Conservation (phyloP, 2,888 invertebrate genomes). For the Sinelater perroti region DNA sequence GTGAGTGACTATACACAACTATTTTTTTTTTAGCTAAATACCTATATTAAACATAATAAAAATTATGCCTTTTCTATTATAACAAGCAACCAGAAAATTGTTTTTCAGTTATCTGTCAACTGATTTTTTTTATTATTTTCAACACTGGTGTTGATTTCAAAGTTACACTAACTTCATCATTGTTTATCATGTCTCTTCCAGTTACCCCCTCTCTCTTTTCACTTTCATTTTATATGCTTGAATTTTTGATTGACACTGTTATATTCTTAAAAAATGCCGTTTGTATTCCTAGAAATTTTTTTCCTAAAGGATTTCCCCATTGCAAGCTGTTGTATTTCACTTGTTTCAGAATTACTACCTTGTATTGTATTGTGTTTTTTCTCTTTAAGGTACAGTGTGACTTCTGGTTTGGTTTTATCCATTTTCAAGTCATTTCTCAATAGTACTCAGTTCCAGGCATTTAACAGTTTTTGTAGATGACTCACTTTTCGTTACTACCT, state of each 20-base stretch:
- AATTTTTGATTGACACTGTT: not conserved
- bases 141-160: not conserved
- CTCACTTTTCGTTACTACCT: not conserved
- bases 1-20: no score
- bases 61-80: no score
- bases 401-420: not conserved
- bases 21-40: no score
- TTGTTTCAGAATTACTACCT: not conserved
- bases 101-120: no score
- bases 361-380: not conserved
- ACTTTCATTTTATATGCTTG: not conserved
- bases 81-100: no score
- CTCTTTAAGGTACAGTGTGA: not conserved
- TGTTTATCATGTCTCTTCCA: not conserved
- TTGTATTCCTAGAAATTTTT: not conserved
- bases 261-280: not conserved
- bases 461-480: not conserved
- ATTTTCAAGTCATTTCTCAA: not conserved
- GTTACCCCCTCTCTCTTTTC: not conserved
- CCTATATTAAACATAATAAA: no score
- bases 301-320: not conserved
- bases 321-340: not conserved
- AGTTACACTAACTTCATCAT: not conserved
- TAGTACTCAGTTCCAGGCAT: not conserved
- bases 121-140: not conserved